A percentile compares a stretch with the other conserved stretches of the same genome.
These are phyloP conservation scores for Tupiocoris notatus DNA, from an alignment of 2,888 invertebrate species.

Conservation along the genomic window DNA sequence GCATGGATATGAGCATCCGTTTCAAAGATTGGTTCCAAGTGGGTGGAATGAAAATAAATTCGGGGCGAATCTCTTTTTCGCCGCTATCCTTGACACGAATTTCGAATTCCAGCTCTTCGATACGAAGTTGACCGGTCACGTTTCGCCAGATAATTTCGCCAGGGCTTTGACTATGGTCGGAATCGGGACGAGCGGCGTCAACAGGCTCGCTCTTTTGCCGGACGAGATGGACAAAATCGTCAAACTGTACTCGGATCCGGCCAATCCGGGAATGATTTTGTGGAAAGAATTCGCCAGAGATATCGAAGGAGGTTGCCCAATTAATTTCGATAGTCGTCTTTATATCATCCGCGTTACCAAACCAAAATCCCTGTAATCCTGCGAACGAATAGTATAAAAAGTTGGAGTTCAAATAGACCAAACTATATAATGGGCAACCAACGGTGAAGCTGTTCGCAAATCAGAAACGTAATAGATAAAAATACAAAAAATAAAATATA, in stretches of 20 bases:
- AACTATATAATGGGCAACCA: no score
- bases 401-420: no score
- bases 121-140: slow-evolving; percentile 21
- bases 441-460: no score
- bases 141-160: slow-evolving; percentile 25
- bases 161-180: slow-evolving; percentile 9
- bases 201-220: neutral
- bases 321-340: neutral
- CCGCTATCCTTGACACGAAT: no score
- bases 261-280: slow-evolving; percentile 8
- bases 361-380: no score
- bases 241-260: slow-evolving; percentile 20
- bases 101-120: slow-evolving; percentile 21
- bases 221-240: slow-evolving; percentile 22
- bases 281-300: slow-evolving; percentile 33
- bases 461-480: no score
- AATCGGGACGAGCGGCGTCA: slow-evolving; percentile 21
- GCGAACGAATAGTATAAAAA: no score
- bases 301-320: slow-evolving; percentile 32
- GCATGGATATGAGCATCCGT: slow-evolving; percentile 24
- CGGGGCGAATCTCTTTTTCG: no score
- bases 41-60: neutral
- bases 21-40: slow-evolving; percentile 33
- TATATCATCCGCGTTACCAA: neutral
- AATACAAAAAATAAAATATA: no score